These are phyloP conservation scores for Leptestheria dahalacensis DNA, from an alignment of 1,140 invertebrate genomes.

Conservation along the genomic window DNA sequence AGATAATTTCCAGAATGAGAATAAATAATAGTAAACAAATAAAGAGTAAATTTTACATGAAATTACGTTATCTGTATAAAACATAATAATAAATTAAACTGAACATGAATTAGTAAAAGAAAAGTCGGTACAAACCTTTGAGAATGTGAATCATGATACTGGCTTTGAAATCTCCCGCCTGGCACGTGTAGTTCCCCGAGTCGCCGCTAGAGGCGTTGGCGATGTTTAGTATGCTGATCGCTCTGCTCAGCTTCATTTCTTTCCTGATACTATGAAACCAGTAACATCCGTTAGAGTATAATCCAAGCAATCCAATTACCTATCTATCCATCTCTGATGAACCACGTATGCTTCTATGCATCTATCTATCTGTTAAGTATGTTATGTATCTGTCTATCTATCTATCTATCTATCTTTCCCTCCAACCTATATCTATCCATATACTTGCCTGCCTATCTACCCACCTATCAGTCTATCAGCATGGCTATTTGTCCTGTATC, in stretches of 20 bases:
- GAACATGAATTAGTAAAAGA: neutral
- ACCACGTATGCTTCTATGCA: too few relatives aligned
- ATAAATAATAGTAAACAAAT: neutral
- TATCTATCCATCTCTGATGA: too few relatives aligned
- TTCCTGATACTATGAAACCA: neutral
- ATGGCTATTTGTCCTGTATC: too few relatives aligned
- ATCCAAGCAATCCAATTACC: too few relatives aligned
- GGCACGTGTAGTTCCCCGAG: neutral
- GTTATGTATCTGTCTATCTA: too few relatives aligned
- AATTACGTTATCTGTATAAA: neutral
- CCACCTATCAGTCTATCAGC: too few relatives aligned
- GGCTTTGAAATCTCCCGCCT: neutral
- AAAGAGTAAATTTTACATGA: neutral
- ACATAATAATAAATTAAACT: neutral
- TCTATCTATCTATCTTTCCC: too few relatives aligned
- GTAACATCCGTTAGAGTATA: too few relatives aligned
- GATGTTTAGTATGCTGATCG: neutral
- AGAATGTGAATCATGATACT: constrained; percentile 3
- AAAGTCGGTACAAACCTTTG: constrained; percentile 28
- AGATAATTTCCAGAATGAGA: neutral
- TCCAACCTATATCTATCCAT: too few relatives aligned
- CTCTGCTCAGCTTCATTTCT: neutral
- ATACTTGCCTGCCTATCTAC: too few relatives aligned
- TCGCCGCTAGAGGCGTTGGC: constrained; percentile 5
- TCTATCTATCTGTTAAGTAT: too few relatives aligned